phyloP scores from a whole-genome alignment of 1,140 invertebrate species.

The Lepidotrigona ventralis region DNA sequence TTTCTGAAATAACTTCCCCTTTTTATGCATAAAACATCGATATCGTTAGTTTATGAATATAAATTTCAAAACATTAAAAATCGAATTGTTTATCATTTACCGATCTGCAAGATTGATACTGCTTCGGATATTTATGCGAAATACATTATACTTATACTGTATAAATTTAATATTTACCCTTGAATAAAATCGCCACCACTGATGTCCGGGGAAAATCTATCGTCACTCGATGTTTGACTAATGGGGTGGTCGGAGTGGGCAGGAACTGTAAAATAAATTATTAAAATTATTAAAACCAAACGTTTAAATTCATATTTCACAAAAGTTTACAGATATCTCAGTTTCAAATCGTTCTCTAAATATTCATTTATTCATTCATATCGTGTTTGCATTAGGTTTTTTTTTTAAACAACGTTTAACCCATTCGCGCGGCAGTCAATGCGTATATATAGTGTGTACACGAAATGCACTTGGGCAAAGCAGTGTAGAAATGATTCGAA shows the following conservation, averaged over 20 bases:
- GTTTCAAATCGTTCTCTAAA: background rate
- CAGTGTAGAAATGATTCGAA: too few species aligned
- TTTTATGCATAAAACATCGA: background rate
- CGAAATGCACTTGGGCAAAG: too few species aligned
- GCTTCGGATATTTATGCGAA: background rate
- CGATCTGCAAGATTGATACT: background rate
- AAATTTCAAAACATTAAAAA: background rate
- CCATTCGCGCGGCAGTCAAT: too few species aligned
- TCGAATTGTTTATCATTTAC: background rate
- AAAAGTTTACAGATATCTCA: background rate
- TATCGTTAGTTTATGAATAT: background rate
- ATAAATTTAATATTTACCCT: conserved; percentile 66
- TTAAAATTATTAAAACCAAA: background rate
- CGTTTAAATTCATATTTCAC: background rate
- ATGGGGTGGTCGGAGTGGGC: conserved; percentile 48
- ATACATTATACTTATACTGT: background rate
- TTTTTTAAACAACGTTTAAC: background rate
- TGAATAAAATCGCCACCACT: conserved; percentile 64
- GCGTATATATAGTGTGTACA: too few species aligned
- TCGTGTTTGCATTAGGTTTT: background rate
- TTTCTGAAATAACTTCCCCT: background rate
- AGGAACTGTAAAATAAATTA: conserved; percentile 63
- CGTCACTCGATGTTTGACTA: conserved; percentile 58
- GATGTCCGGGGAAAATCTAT: conserved; percentile 65
- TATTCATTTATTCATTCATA: background rate